Base-by-base conservation (phyloP, 2,113 vertebrate genomes). In the Ammodytes marinus region DNA sequence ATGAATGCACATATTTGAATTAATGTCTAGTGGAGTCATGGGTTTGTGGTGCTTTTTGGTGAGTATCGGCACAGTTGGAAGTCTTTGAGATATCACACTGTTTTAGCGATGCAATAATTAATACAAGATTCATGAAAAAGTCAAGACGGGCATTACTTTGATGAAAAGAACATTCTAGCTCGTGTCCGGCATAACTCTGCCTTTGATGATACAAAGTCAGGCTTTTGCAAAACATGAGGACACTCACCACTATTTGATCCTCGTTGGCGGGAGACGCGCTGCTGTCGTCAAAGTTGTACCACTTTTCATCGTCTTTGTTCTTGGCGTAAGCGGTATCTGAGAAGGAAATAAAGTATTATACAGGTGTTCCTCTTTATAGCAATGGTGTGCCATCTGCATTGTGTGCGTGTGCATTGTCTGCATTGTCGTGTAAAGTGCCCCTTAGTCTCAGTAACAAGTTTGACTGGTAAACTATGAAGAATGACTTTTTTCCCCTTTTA, bases 251-350 rank as follows among this genome's bases (percentile, higher is more conserved):
- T 92, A 99, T 99, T 88, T 99, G 98, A 89, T 99, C 98, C 89
- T 99, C 97, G 59, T 91, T 97, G 69, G 96, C 97, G 83, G 96
- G 92, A 59, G 98, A 99, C 78, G 97, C 97, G 40, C 97, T 99
- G 94, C 97, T 99, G 93, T 99, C 98, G 77, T 99, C 98, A 85
- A 97, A 99, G 95, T 98, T 97, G 96, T 99, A 99, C 98, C 97
- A 99, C 91, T 98, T 99, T 45, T 93, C 95, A 69, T 99, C 97
- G 61, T 99, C 97, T 93, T 98, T 98, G 88, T 97, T 99, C 95
- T 98, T 99, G 52, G 97, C 97, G 60, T 98, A 99, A 79, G 97
- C 98, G 1, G 98, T 99, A 90, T 99, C 98, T 99, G 86, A 52
- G 68, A 43, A 57, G 45, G 12, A 8, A 47, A 5, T 15, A 4